Evolutionary conservation across 1,140 invertebrate species (phyloP), one percentile per base, ranked within the genome.

Genomic region (Littorina saxatilis): DNA sequence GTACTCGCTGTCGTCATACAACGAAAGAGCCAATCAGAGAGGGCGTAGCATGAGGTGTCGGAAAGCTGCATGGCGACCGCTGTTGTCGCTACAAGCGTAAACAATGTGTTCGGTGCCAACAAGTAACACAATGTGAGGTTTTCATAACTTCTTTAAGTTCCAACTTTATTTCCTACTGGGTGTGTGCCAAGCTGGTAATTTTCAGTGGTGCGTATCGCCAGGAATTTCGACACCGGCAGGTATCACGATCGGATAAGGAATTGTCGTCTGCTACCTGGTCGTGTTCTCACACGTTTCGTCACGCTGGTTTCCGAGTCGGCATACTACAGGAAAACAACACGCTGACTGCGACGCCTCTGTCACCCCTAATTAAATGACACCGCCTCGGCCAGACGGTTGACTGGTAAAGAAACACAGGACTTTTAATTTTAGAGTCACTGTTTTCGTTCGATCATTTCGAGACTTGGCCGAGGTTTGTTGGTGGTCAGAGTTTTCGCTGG

Each of bases 21-120:
- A 20, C 7, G 5, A 11, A 75, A 15, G 50, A 74, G 35, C 79
- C 79, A 81, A 61, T 81, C 35, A 55, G 35, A 81, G 35, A 20
- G 20, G 17, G 2, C 70, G 50, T 81, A 58, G 29, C 66, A 39
- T 17, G 40, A 1, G 15, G n/a, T 13, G 52, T 81, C 37, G 50
- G 55, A 50, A 61, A 66, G 37, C 72, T 81, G 52, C 80, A 52
- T 81, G 80, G 58, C 72, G 80, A 81, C 80, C 80, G 61, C 74
- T 81, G 79, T 81, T 81, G 78, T 80, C 70, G 78, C 66, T 23
- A 80, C 40, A 37, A 50, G n/a, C 61, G 17, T 39, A 68, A 68
- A 68, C 35, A 68, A 68, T 68, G 66, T 39, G 37, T 63, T 68
- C 66, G 17, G 66, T 68, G 66, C 66, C 66, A 68, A 35, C 23